phyloP scores from a whole-genome alignment of 2,888 invertebrate genomes.

The Deilephila porcellus region DNA sequence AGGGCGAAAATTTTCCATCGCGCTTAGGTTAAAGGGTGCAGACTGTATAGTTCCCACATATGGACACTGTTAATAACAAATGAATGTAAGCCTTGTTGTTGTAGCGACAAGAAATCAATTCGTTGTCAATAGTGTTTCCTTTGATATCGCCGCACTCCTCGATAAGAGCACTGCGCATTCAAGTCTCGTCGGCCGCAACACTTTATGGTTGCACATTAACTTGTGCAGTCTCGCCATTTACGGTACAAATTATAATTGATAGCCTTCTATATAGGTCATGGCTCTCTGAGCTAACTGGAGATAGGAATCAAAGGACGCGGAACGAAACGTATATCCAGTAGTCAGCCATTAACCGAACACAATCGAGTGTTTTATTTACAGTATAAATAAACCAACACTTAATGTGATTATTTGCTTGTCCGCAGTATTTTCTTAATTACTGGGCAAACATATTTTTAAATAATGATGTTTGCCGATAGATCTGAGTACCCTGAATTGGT shows the following conservation, averaged over 20 bases:
- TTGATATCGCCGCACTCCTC: constrained; percentile 70
- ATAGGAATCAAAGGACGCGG: constrained; percentile 61
- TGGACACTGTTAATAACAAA: constrained; percentile 51
- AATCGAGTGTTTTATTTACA: constrained; percentile 12
- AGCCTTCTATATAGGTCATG: constrained; percentile 69
- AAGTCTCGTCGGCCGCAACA: constrained; percentile 48
- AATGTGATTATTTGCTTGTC: not conserved
- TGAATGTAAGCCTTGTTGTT: constrained; percentile 63
- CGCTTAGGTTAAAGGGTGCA: constrained; percentile 70
- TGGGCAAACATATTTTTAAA: constrained; percentile 13
- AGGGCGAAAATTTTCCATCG: constrained; percentile 62
- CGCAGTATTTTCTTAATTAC: constrained; percentile 12
- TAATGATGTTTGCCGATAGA: constrained; percentile 14
- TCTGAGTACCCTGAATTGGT: not conserved
- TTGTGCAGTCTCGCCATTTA: constrained; percentile 64
- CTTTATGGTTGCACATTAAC: constrained; percentile 64
- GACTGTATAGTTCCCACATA: constrained; percentile 58
- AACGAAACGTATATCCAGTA: constrained; percentile 8
- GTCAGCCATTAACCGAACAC: not conserved
- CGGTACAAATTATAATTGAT: constrained; percentile 70
- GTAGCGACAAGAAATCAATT: constrained; percentile 59
- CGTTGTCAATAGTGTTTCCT: constrained; percentile 55
- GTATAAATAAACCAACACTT: constrained; percentile 6
- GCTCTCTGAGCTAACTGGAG: constrained; percentile 56
- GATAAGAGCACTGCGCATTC: constrained; percentile 67